phyloP scores from a whole-genome alignment of 2,797 vertebrate genomes.

The Poeciliopsis paucimaculata region DNA sequence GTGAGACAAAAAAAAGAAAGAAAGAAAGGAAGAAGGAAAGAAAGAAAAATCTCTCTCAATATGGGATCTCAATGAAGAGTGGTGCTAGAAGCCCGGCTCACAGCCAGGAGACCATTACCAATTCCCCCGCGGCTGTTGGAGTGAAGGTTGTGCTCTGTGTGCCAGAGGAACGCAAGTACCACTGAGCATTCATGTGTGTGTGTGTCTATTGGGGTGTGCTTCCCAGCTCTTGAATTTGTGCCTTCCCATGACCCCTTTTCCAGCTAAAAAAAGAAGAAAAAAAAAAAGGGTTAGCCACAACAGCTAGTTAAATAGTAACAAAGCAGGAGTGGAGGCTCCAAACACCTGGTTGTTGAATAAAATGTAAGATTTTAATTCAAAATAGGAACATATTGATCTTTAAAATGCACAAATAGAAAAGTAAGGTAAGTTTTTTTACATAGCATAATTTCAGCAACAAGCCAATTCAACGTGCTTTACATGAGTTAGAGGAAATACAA shows the following conservation, averaged over 20 bases:
- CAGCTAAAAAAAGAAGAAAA: conserved; percentile 16
- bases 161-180: conserved; percentile 35
- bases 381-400: conserved; percentile 45
- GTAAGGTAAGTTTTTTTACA: no score
- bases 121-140: conserved; percentile 62
- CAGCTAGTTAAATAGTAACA: conserved; percentile 73
- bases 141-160: conserved; percentile 57
- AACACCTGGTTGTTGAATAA: conserved; percentile 40
- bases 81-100: conserved; percentile 65
- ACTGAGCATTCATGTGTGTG: conserved; percentile 39
- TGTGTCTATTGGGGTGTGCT: conserved; percentile 10
- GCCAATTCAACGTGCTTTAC: no score
- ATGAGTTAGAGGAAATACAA: conserved; percentile 23
- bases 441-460: background rate
- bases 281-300: conserved; percentile 21
- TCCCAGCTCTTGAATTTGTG: conserved; percentile 31
- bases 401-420: conserved; percentile 42
- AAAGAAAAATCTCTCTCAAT: conserved; percentile 38
- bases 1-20: conserved; percentile 42
- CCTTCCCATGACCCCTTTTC: conserved; percentile 41
- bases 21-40: no score
- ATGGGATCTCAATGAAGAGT: conserved; percentile 64
- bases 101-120: conserved; percentile 71
- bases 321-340: conserved; percentile 28
- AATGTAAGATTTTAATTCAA: background rate